Evolutionary conservation across 2,888 invertebrate species (phyloP), one percentile per base, ranked within the genome.

Genomic region (Colletes collaris): DNA sequence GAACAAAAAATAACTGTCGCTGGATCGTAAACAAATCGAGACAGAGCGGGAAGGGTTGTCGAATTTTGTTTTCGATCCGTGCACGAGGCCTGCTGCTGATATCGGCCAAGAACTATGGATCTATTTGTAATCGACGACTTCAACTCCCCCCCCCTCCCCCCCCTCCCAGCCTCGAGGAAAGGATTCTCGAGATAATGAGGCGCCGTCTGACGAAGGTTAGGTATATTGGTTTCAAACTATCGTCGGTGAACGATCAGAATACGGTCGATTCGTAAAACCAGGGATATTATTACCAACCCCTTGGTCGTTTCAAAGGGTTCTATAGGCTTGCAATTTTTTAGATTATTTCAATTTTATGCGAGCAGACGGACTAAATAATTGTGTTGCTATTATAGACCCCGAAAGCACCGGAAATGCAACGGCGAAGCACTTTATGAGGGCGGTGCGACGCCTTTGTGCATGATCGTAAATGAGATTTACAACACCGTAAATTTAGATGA

Each of bases 81-180:
- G 16, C 66, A 67, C 49, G 66, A 67, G 56, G 66, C 16, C 27
- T 35, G 35, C 50, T 46, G 56, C 27, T 67, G 66, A 67, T 56
- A 40, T 8, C n/a, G n/a, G 46, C 44, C 44, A 44, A 16, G 46
- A 60, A 60, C 60, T 16, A 46, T 13, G 60, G 19, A 46, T 46
- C 40, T n/a, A 16, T 19, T 46, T 40, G 16, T 6, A 16, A 16
- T 37, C 44, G 27, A 27, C 27, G 27, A 27, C 27, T 27, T 27
- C 27, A 27, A 0, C 27, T 16, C 16, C 16, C n/a, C n/a, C n/a
- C n/a, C 19, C 2, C 19, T 27, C 19, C 19, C 2, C 19, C 19
- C 19, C 27, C 27, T 27, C 27, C 27, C 27, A 27, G 1, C 27
- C 27, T 44, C 16, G 40, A 44, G n/a, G 37, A 44, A 46, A 19